phyloP scores from a whole-genome alignment of 2,797 vertebrate species.

The Synaphobranchus kaupii region DNA sequence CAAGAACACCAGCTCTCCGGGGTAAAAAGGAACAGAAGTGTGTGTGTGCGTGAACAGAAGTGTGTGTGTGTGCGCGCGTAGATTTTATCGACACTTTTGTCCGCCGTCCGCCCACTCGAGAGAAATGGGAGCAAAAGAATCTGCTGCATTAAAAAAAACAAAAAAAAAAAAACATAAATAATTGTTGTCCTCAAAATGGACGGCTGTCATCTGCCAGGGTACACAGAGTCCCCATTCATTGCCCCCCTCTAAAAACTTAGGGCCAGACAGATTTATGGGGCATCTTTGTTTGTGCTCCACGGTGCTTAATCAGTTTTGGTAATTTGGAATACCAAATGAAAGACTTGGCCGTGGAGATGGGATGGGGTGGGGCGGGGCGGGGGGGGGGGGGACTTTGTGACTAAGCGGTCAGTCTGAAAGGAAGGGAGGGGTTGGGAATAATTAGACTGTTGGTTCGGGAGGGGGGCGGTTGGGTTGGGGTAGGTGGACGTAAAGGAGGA shows the following conservation, averaged over 20 bases:
- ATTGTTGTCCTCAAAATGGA: conserved; percentile 80
- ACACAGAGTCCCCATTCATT: conserved; percentile 91
- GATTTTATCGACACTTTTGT: neutral
- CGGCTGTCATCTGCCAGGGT: conserved; percentile 89
- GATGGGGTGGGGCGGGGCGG: neutral
- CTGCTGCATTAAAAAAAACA: neutral
- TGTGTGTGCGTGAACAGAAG: neutral
- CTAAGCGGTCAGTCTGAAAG: conserved; percentile 21
- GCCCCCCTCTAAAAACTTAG: conserved; percentile 18
- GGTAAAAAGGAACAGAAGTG: neutral
- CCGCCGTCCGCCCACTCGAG: neutral
- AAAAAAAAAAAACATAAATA: neutral
- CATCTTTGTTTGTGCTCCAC: conserved; percentile 87
- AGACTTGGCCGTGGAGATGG: conserved; percentile 67
- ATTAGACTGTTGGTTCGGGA: neutral
- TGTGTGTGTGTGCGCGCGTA: too few relatives aligned
- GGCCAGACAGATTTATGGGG: conserved; percentile 50
- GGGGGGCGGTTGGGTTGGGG: neutral
- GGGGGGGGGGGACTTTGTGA: conserved; percentile 34
- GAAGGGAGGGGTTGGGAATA: neutral
- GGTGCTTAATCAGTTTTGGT: conserved; percentile 94
- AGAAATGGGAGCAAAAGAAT: neutral
- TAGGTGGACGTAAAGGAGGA: conserved; percentile 32
- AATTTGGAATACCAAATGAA: conserved; percentile 84
- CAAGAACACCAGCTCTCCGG: neutral